phyloP scores from a whole-genome alignment of 2,888 invertebrate genomes.

The Zygogramma bicolorata region DNA sequence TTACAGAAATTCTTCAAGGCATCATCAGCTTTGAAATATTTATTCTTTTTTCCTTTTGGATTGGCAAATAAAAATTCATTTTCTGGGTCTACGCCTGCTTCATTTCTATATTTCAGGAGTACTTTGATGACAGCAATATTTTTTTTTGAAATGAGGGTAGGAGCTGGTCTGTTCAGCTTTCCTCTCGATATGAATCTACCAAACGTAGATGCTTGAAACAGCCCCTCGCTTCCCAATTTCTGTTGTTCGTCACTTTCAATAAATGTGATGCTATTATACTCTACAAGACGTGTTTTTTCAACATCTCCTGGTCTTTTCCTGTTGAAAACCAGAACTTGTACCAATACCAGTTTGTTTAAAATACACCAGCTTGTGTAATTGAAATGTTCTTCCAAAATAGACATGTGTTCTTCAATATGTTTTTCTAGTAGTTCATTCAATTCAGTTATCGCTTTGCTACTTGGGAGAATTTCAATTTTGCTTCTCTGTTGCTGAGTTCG shows the following conservation, averaged over 20 bases:
- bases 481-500: conserved; percentile 9
- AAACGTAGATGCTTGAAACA: conserved; percentile 6
- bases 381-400: background rate
- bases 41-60: background rate
- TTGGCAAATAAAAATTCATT: background rate
- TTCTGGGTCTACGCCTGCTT: background rate
- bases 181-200: conserved; percentile 19
- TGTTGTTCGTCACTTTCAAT: background rate
- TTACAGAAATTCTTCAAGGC: conserved; percentile 6
- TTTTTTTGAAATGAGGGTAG: conserved; percentile 1
- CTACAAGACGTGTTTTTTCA: background rate
- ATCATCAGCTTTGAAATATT: conserved; percentile 3
- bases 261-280: background rate
- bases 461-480: conserved; percentile 5
- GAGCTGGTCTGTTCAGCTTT: conserved; percentile 17
- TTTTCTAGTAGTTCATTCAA: background rate
- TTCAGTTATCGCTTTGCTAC: background rate
- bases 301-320: conserved; percentile 5
- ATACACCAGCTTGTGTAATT: background rate
- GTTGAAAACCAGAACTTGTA: conserved; percentile 14
- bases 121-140: background rate
- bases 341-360: background rate
- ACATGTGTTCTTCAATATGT: background rate
- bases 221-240: background rate
- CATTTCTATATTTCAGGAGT: background rate